Percentiles rank a stretch among this genome's conserved stretches.
These are phyloP conservation scores for Dichetophora obliterata DNA, from an alignment of 2,888 invertebrate species.

Conservation along the genomic window DNA sequence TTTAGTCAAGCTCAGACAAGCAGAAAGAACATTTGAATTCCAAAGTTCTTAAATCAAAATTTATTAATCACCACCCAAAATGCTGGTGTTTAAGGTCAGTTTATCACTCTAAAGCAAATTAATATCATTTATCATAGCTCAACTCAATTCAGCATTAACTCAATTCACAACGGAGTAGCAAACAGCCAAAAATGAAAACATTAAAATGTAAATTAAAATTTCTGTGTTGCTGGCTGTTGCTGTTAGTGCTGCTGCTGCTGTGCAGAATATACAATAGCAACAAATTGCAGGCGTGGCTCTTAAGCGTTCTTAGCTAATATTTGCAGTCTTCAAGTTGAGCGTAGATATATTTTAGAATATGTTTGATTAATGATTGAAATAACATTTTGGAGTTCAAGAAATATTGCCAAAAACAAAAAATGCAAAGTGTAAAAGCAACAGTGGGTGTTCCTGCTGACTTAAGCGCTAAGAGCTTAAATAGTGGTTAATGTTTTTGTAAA, in stretches of 20 bases:
- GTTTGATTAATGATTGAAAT: conserved; percentile 34
- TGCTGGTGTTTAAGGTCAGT: not conserved
- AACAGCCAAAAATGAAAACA: conserved; percentile 6
- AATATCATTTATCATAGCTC: conserved; percentile 12
- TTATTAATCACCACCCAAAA: not conserved
- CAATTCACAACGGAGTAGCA: no score
- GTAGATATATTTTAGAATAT: not conserved
- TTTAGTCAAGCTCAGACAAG: not conserved
- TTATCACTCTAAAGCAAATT: not conserved
- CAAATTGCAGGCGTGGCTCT: conserved; percentile 29
- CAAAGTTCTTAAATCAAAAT: conserved; percentile 4
- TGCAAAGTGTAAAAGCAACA: not conserved
- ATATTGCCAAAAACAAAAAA: not conserved
- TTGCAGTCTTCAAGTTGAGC: conserved; percentile 29
- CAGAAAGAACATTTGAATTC: not conserved
- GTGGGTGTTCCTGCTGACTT: conserved; percentile 20
- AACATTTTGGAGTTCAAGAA: conserved; percentile 12
- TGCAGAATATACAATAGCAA: not conserved
- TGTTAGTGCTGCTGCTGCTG: not conserved
- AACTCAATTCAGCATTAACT: not conserved
- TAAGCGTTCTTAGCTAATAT: conserved; percentile 24
- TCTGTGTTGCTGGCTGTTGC: not conserved
- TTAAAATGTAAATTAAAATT: conserved; percentile 23
- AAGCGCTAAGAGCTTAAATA: not conserved
- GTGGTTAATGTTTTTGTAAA: not conserved